A percentile compares a stretch with the other conserved stretches of the same genome.
Conservation (phyloP, 2,113 vertebrate species). For the Sebastes fasciatus region DNA sequence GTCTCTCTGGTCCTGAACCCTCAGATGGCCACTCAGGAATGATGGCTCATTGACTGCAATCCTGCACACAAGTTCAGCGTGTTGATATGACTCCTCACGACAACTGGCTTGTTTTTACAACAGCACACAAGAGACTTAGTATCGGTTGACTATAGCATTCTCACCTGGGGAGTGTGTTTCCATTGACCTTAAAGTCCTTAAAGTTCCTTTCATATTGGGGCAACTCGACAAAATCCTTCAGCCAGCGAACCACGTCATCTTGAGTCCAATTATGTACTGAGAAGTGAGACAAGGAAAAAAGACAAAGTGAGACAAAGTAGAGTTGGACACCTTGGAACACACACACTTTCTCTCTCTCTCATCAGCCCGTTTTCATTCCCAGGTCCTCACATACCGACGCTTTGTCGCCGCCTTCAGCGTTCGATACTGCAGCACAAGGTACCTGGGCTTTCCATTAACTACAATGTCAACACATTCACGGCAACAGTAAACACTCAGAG, state of each 20-base stretch:
- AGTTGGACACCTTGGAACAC: background rate
- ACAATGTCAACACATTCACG: no score
- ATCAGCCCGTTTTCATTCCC: no score
- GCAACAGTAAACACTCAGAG: no score
- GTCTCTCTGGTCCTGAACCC: constrained; percentile 95
- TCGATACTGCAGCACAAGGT: no score
- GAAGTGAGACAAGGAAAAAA: background rate
- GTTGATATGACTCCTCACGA: background rate
- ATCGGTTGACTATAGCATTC: constrained; percentile 6
- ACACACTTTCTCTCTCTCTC: background rate
- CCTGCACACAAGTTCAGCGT: constrained; percentile 78
- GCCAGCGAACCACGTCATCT: constrained; percentile 81
- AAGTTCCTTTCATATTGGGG: constrained; percentile 97
- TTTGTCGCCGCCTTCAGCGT: no score
- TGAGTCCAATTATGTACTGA: constrained; percentile 87
- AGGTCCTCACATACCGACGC: no score
- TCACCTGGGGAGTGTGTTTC: constrained; percentile 96
- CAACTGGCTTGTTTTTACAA: constrained; percentile 20
- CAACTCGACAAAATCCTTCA: constrained; percentile 93
- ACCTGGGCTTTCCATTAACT: no score
- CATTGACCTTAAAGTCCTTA: constrained; percentile 92
- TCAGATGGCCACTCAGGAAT: constrained; percentile 93
- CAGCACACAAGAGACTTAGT: background rate
- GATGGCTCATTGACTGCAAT: constrained; percentile 95
- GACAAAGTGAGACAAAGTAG: constrained; percentile 5